These are phyloP conservation scores for Echinops telfairi DNA, from an alignment of 2,113 vertebrate genomes.

Conservation along the genomic window DNA sequence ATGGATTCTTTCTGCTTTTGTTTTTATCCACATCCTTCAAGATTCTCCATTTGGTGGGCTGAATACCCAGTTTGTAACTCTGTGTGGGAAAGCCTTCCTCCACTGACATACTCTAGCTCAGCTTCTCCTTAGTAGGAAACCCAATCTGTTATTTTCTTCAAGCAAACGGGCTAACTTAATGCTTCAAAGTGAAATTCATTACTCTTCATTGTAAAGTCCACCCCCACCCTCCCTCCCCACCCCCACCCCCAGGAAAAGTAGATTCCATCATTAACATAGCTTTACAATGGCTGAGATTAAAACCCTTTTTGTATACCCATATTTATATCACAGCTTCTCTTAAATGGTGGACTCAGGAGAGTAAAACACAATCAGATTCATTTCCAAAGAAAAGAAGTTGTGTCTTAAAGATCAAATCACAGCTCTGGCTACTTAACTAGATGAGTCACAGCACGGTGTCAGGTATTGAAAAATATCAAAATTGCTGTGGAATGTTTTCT, in stretches of 20 bases:
- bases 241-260: slow-evolving; percentile 11
- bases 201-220: slow-evolving; percentile 36
- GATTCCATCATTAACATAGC: slow-evolving; percentile 22
- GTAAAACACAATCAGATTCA: slow-evolving; percentile 1
- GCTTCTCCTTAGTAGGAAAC: slow-evolving; percentile 15
- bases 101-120: slow-evolving; percentile 10
- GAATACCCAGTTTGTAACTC: background rate
- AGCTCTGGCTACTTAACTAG: slow-evolving; percentile 43
- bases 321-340: slow-evolving; percentile 46
- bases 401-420: slow-evolving; percentile 40
- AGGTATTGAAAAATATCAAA: slow-evolving; percentile 56
- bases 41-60: background rate
- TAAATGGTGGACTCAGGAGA: slow-evolving; percentile 12
- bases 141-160: slow-evolving; percentile 36
- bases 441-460: slow-evolving; percentile 49
- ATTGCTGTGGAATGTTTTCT: slow-evolving; percentile 34
- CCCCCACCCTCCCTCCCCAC: background rate
- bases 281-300: slow-evolving; percentile 1
- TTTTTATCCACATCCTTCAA: background rate
- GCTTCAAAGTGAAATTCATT: slow-evolving; percentile 41
- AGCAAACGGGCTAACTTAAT: slow-evolving; percentile 22
- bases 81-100: slow-evolving; percentile 7
- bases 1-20: background rate
- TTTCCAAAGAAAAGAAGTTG: slow-evolving; percentile 40
- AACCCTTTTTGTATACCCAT: slow-evolving; percentile 21